A percentile compares a stretch with the other conserved stretches of the same genome.
These are phyloP conservation scores for Conus betulinus DNA, from an alignment of 1,140 invertebrate genomes.

Conservation along the genomic window DNA sequence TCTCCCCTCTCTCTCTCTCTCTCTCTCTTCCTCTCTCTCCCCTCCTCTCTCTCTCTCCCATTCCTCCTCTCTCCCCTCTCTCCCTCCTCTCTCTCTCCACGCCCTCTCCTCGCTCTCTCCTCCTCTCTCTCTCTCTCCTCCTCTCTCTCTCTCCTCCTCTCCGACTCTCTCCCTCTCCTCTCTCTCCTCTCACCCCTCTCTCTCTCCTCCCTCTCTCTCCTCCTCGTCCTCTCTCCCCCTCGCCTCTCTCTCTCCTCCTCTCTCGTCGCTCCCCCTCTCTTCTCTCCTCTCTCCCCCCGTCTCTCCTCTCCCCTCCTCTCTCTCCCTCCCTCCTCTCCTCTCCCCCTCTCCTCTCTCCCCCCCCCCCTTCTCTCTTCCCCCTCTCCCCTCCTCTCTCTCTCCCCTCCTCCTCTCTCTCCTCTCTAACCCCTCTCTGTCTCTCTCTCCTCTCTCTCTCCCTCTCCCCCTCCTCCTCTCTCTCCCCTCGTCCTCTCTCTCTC, in stretches of 20 bases:
- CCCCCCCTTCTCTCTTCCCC: too few relatives aligned
- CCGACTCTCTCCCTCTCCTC: not conserved
- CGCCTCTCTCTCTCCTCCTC: not conserved
- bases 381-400: not conserved
- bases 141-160: not conserved
- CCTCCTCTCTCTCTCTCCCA: slow-evolving; percentile 1
- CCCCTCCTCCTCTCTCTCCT: too few relatives aligned
- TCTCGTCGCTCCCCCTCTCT: not conserved
- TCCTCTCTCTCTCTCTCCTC: not conserved
- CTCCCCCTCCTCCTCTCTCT: too few relatives aligned
- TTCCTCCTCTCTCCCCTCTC: not conserved
- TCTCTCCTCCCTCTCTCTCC: too few relatives aligned
- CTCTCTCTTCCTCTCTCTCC: too few relatives aligned
- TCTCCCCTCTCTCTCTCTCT: not conserved
- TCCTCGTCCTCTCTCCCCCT: not conserved
- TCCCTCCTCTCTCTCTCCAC: slow-evolving; percentile 10
- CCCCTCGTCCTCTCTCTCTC: slow-evolving; percentile 18
- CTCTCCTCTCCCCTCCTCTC: too few relatives aligned
- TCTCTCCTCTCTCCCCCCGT: not conserved
- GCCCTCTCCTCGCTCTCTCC: too few relatives aligned
- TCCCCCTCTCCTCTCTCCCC: not conserved
- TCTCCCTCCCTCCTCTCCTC: not conserved
- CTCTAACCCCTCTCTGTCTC: slow-evolving; percentile 1
- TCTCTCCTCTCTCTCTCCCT: not conserved
- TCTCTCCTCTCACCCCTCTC: not conserved